These are phyloP conservation scores for Drosophila gunungcola DNA, from an alignment of 1,140 invertebrate genomes.

Conservation along the genomic window DNA sequence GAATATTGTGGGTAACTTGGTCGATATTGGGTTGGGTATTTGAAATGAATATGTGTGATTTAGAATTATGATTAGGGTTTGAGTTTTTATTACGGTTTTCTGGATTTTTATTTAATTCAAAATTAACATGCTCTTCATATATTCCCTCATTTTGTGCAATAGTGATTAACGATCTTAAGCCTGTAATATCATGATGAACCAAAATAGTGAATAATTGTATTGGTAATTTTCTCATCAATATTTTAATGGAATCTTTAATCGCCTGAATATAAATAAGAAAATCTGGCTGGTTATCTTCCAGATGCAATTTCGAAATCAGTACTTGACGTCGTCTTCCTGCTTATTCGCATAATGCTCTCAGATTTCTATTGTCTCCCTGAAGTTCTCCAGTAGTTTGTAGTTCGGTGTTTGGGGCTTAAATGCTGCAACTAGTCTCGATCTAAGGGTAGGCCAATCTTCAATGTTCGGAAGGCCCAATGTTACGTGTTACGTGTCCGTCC, in stretches of 20 bases:
- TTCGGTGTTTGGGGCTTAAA: no score
- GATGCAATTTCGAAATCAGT: not conserved
- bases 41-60: slow-evolving; percentile 10
- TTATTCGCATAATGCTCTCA: slow-evolving; percentile 1
- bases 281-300: slow-evolving; percentile 1
- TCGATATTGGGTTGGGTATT: slow-evolving; percentile 8
- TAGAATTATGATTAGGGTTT: slow-evolving; percentile 1
- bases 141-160: slow-evolving; percentile 13
- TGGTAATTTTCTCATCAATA: slow-evolving; percentile 13
- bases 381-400: no score
- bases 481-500: slow-evolving; percentile 1
- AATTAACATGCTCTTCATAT: no score
- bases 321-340: slow-evolving; percentile 2
- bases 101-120: no score
- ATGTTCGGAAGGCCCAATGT: slow-evolving; percentile 6
- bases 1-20: slow-evolving; percentile 8
- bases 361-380: slow-evolving; percentile 13
- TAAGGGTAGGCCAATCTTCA: slow-evolving; percentile 8
- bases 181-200: slow-evolving; percentile 10
- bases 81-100: no score
- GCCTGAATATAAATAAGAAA: slow-evolving; percentile 8
- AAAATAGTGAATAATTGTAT: slow-evolving; percentile 5
- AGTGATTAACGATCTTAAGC: slow-evolving; percentile 10
- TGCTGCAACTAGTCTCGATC: no score
- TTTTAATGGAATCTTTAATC: slow-evolving; percentile 4